Percentiles rank a stretch among this genome's conserved stretches.
Conservation (phyloP, 2,113 vertebrate genomes). For the Oreochromis aureus region DNA sequence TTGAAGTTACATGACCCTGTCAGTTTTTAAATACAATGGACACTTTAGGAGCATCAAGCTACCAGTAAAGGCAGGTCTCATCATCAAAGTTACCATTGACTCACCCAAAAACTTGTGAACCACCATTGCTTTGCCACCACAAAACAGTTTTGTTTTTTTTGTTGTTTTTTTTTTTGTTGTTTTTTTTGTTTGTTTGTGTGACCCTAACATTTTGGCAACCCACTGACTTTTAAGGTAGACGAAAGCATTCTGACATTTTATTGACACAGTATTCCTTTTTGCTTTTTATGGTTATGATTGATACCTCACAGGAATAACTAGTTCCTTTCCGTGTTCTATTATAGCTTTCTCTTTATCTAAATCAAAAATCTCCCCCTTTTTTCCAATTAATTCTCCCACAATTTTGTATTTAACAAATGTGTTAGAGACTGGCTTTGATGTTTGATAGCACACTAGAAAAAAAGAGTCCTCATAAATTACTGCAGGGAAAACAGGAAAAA, state of each 20-base stretch:
- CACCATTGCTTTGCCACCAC: not conserved
- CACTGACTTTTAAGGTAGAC: not conserved
- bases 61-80: not conserved
- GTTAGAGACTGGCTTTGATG: not conserved
- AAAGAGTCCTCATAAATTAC: not conserved
- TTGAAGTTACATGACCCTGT: not conserved
- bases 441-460: not conserved
- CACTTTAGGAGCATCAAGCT: not conserved
- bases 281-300: not conserved
- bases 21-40: not conserved
- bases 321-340: not conserved
- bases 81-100: too few relatives aligned
- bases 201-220: not conserved
- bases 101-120: not conserved
- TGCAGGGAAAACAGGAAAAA: not conserved
- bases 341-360: not conserved
- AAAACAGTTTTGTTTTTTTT: accelerated
- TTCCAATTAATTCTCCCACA: not conserved
- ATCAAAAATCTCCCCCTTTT: not conserved
- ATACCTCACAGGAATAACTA: accelerated
- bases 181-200: too few relatives aligned
- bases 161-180: too few relatives aligned
- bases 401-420: not conserved
- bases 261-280: not conserved
- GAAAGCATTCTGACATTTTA: not conserved